These are phyloP conservation scores for Beroe forskalii DNA, from an alignment of 37 sponge, comb jelly and placozoan species.

Conservation along the genomic window DNA sequence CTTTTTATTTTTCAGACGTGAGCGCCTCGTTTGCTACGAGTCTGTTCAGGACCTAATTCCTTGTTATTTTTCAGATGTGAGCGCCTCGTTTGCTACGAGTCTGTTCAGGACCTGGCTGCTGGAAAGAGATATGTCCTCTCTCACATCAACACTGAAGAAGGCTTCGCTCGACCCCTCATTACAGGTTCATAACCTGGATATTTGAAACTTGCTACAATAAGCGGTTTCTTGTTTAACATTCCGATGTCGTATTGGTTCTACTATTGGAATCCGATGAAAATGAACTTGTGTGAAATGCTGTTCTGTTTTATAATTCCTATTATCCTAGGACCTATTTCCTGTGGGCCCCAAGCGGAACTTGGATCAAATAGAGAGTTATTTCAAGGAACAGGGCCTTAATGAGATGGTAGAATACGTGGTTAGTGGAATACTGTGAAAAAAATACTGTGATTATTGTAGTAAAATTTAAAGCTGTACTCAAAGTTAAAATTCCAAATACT, in stretches of 20 bases:
- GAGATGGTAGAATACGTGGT: constrained; percentile 46
- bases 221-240: no score
- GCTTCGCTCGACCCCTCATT: constrained; percentile 38
- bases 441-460: no score
- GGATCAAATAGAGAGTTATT: constrained; percentile 46
- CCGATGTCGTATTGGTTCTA: neutral
- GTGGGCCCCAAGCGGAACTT: neutral
- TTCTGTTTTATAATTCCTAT: neutral
- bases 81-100: neutral
- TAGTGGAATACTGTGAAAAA: no score
- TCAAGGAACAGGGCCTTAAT: constrained; percentile 20
- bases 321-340: constrained; percentile 14
- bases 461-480: no score
- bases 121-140: constrained; percentile 35
- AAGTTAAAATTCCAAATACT: no score
- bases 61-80: constrained; percentile 27
- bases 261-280: neutral
- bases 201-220: no score
- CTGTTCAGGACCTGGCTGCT: constrained; percentile 35
- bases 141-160: constrained; percentile 42
- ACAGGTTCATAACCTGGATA: constrained; percentile 28
- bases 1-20: constrained; percentile 20
- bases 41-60: constrained; percentile 40
- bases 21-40: constrained; percentile 2
- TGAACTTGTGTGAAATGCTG: neutral